Evolutionary conservation across 2,888 invertebrate genomes (phyloP).

Genomic region (Tethea ocularis): DNA sequence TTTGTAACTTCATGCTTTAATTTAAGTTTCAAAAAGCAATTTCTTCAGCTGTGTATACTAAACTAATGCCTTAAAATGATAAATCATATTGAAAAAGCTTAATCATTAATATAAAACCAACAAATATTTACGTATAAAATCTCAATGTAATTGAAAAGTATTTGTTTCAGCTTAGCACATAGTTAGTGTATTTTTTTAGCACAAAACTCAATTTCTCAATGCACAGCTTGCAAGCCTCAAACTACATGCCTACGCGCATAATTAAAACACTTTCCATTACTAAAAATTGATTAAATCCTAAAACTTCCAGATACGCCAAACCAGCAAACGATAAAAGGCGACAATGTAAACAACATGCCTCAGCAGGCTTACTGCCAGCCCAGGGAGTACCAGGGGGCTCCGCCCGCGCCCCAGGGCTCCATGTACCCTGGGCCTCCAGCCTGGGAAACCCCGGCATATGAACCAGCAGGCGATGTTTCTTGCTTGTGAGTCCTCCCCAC

Average conservation of each 20-base stretch:
- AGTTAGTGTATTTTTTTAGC: background rate
- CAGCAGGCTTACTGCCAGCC: slow-evolving; percentile 71
- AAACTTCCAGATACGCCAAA: slow-evolving; percentile 75
- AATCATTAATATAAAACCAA: too few relatives aligned
- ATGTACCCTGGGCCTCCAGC: slow-evolving; percentile 66
- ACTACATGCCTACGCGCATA: background rate
- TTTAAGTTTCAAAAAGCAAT: too few relatives aligned
- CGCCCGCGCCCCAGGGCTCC: slow-evolving; percentile 57
- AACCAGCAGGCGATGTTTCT: slow-evolving; percentile 79
- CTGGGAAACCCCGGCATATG: slow-evolving; percentile 76
- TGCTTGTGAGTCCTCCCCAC: slow-evolving; percentile 81
- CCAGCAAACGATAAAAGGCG: slow-evolving; percentile 74
- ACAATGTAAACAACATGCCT: slow-evolving; percentile 83
- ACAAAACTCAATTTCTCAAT: background rate
- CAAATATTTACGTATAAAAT: too few relatives aligned
- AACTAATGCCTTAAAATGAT: too few relatives aligned
- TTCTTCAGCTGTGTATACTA: too few relatives aligned
- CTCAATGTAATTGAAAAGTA: too few relatives aligned
- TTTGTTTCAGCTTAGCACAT: background rate
- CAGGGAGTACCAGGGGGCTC: slow-evolving; percentile 67
- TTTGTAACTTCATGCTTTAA: too few relatives aligned
- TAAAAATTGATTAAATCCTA: slow-evolving; percentile 31
- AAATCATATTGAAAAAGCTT: too few relatives aligned
- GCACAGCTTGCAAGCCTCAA: background rate
- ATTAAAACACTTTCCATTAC: background rate